Percentiles rank a stretch among this genome's conserved stretches.
Conservation (phyloP, 2,888 invertebrate genomes). For the Flabesymbios commensalis region DNA sequence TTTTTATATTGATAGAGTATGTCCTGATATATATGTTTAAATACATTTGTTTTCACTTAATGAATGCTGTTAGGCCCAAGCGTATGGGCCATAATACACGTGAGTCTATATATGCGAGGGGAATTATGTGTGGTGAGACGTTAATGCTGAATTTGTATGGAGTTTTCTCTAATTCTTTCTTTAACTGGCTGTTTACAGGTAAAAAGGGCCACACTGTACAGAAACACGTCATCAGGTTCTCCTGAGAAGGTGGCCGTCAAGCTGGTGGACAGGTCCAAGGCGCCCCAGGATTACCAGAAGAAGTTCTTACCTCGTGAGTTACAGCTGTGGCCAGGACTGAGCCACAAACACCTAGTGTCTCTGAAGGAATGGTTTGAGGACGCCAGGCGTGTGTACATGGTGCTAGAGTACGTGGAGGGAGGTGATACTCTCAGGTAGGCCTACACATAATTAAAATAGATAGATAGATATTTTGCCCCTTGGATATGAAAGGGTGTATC, state of each 20-base stretch:
- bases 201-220: too few relatives aligned
- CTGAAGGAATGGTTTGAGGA: conserved; percentile 40
- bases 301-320: conserved; percentile 46
- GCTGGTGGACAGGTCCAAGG: conserved; percentile 37
- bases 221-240: too few relatives aligned
- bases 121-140: too few relatives aligned
- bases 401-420: conserved; percentile 60
- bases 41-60: too few relatives aligned
- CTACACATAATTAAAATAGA: too few relatives aligned
- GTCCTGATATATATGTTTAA: too few relatives aligned
- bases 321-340: conserved; percentile 42
- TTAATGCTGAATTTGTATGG: not conserved
- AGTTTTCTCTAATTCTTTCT: not conserved
- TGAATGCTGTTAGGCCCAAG: too few relatives aligned
- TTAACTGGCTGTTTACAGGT: not conserved
- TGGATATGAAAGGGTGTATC: too few relatives aligned
- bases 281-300: conserved; percentile 45
- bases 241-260: conserved; percentile 39
- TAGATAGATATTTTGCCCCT: too few relatives aligned
- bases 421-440: conserved; percentile 62
- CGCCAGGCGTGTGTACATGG: conserved; percentile 52
- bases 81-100: too few relatives aligned
- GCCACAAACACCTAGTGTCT: conserved; percentile 40
- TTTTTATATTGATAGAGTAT: too few relatives aligned
- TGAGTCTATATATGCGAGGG: too few relatives aligned